phyloP scores from a whole-genome alignment of 1,140 invertebrate genomes.

The Camponotus pennsylvanicus region DNA sequence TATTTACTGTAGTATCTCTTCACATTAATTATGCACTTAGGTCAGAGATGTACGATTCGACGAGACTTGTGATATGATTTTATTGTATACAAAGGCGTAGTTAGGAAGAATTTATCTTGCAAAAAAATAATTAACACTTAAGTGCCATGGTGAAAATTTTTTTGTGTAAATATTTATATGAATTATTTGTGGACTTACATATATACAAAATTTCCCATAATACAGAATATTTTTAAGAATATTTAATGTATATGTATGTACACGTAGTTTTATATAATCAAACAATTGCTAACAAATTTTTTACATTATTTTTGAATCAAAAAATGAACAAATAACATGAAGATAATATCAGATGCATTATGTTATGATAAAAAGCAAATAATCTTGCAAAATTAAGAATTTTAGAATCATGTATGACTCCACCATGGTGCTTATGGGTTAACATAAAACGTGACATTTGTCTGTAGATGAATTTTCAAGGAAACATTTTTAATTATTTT shows the following conservation, averaged over 20 bases:
- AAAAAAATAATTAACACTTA: slow-evolving; percentile 43
- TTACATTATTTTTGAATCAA: not conserved
- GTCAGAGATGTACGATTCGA: slow-evolving; percentile 47
- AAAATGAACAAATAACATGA: not conserved
- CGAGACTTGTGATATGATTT: slow-evolving; percentile 72
- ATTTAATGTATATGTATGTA: not conserved
- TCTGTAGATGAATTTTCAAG: slow-evolving; percentile 4
- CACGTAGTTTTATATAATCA: not conserved
- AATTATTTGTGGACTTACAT: too few species aligned
- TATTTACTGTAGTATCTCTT: slow-evolving; percentile 73
- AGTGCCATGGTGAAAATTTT: slow-evolving; percentile 58
- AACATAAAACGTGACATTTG: slow-evolving; percentile 8
- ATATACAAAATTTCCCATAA: too few species aligned
- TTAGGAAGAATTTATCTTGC: slow-evolving; percentile 65
- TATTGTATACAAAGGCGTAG: slow-evolving; percentile 62
- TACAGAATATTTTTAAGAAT: too few species aligned
- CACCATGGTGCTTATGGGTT: slow-evolving; percentile 2
- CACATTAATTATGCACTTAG: slow-evolving; percentile 59
- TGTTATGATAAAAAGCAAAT: not conserved
- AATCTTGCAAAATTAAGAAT: not conserved
- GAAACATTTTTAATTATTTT: slow-evolving; percentile 16
- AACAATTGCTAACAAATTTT: not conserved
- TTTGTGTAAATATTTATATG: not conserved
- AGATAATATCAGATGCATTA: not conserved
- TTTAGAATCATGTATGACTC: not conserved